Base-by-base conservation (phyloP, 2,113 vertebrate genomes). In the Jacana jacana region DNA sequence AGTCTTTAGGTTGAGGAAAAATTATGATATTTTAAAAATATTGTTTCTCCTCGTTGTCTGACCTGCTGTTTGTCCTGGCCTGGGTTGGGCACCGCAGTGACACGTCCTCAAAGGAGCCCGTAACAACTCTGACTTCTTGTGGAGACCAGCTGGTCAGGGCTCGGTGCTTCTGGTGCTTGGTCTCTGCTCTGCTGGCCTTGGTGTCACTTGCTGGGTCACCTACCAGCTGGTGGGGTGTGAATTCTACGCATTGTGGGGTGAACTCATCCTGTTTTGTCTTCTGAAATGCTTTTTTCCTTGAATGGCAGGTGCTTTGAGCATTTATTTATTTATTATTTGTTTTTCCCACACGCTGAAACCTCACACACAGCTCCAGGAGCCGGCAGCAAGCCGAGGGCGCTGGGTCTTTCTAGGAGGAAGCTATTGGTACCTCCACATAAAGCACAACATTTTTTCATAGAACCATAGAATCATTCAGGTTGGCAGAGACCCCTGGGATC, bases 1-100 rank as follows among this genome's bases (percentile, higher is more conserved):
- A 46, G 22, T 51, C 55, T 17, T 7, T 24, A 52, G 31, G 28
- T 18, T 75, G 69, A 91, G 24, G 44, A 51, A 40, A 27, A 75
- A 22, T 16, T 16, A 18, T 13, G 11, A 20, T 35, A 8, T 8
- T 49, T 3, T 3, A 20, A 22, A 73, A 39, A 13, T 42, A 31
- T 49, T 39, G 23, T 49, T 80, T 54, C 46, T 4, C 46, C n/a
- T 49, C 25, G 6, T 14, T 18, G 10, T 81, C 37, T 73, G 9
- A 22, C 27, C 35, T 78, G 2, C 33, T 22, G 46, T 30, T 39
- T 19, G 15, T 16, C 25, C 70, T 55, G 27, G 54, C 25, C 33
- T 4, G 2, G 23, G 30, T 40, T 0, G 18, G 28, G 15, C 42
- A 9, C 23, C 0, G 0, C 42, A 18, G 20, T 10, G 35, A 13